Base-by-base conservation (phyloP, 2,113 vertebrate species). In the Sylvicapra grimmia region DNA sequence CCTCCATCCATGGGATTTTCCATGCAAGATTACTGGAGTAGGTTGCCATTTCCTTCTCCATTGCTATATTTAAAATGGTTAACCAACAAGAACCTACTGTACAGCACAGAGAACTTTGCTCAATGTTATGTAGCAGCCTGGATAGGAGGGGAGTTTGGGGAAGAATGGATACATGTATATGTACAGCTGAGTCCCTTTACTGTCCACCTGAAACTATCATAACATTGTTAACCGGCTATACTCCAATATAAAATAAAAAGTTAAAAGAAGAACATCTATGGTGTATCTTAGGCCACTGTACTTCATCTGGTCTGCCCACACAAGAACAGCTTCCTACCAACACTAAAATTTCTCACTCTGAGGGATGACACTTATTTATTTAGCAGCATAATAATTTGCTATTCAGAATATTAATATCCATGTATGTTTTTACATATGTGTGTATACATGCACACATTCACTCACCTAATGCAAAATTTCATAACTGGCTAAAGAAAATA, bases 371-470 rank as follows among this genome's bases (percentile, higher is more conserved):
- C 3, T 16, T 86, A 59, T 33, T 85, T 86, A 94, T 21, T 86
- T 40, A 94, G 18, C 51, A 80, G 89, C 9, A 92, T 25, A 97
- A 51, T 96, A 56, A 85, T 90, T 96, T 9, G 10, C 40, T 96
- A 77, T 53, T 95, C 19, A 92, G 23, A 93, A 96, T 27, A 94
- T 44, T 84, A 94, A 97, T 83, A 94, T 53, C 49, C 8, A 83
- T 68, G 25, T 49, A 54, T 36, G 47, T 31, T 93, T 44, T 65
- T 21, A 40, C 56, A 19, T 23, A 44, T 36, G 16, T 83, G 11
- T 65, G 12, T 4, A n/a, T 4, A 89, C 25, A 83, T 51, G 90
- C 2, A 51, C 14, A 85, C 10, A 90, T 8, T 23, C 29, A 88
- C 10, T 83, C 8, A 56, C 21, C 15, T 90, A 87, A 84, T 40